Evolutionary conservation across 2,113 vertebrate species (phyloP).

Genomic region (pig (Sus scrofa)): T2T-Sscrofa CM000826.6:55052501-55053000

Average conservation of each 20-base stretch:
- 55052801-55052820: fast-evolving
- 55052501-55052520: not conserved
- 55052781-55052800: not conserved
- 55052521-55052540: not conserved
- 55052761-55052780: not conserved
- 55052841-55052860: not conserved
- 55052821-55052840: not conserved
- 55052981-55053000: not conserved
- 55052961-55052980: not conserved
- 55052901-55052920: not conserved
- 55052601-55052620: not conserved
- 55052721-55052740: not conserved
- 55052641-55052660: not conserved
- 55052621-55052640: not conserved
- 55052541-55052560: not conserved
- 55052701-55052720: not conserved
- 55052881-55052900: not conserved
- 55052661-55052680: not conserved
- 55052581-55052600: not conserved
- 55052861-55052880: not conserved
- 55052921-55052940: not conserved
- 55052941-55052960: not conserved
- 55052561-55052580: not conserved
- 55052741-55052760: not conserved
- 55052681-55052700: not conserved